Conservation (phyloP, 2,113 vertebrate species). For the Calidris pygmaea region DNA sequence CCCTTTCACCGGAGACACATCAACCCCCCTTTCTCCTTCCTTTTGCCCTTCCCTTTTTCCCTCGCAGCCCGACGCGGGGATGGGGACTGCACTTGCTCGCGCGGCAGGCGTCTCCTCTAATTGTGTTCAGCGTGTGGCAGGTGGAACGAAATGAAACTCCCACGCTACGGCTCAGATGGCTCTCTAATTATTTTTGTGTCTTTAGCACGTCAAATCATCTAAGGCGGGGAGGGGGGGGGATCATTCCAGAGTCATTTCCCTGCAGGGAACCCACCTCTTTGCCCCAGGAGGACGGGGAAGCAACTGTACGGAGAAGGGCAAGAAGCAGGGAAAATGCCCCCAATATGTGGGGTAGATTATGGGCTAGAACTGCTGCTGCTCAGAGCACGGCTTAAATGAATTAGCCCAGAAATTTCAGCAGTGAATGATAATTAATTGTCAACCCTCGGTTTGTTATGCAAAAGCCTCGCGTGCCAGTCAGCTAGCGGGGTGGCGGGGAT, state of each 20-base stretch:
- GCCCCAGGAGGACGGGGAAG: not conserved
- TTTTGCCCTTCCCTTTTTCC: not conserved
- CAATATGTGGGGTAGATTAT: not conserved
- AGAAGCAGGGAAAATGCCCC: not conserved
- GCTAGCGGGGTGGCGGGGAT: not conserved
- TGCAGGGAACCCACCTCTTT: not conserved
- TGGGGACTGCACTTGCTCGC: not conserved
- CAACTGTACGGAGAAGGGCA: not conserved
- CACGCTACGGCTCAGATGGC: not conserved
- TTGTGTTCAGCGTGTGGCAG: conserved; percentile 5
- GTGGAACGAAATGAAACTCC: conserved; percentile 38
- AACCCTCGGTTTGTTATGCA: conserved; percentile 35
- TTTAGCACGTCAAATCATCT: conserved; percentile 21
- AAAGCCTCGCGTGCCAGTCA: not conserved
- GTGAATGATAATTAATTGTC: conserved; percentile 30
- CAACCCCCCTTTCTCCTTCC: not conserved
- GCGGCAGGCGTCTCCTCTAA: not conserved
- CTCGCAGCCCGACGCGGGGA: not conserved
- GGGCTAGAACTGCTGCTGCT: not conserved
- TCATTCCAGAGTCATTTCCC: not conserved
- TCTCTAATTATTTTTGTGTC: conserved; percentile 28
- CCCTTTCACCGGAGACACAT: not conserved
- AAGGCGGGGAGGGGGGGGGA: not conserved
- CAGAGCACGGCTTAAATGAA: not conserved
- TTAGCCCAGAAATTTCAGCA: not conserved